Conservation (phyloP, 2,888 invertebrate species). For the Gortyna flavago region DNA sequence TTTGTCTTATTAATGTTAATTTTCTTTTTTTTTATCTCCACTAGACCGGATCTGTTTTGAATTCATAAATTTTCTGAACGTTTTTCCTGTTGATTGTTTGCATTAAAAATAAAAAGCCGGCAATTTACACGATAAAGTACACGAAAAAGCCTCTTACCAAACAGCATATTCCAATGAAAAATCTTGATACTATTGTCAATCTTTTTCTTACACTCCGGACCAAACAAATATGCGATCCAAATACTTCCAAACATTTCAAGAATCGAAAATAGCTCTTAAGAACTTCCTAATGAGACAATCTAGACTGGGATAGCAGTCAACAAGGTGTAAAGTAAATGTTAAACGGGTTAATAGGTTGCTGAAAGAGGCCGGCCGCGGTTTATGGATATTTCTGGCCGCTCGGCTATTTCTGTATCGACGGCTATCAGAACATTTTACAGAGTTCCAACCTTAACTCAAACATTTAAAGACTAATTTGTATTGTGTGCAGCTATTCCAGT, state of each 20-base stretch:
- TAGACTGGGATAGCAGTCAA: conserved; percentile 34
- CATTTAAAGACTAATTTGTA: conserved; percentile 47
- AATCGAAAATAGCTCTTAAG: conserved; percentile 38
- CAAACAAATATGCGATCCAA: conserved; percentile 46
- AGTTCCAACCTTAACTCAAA: conserved; percentile 45
- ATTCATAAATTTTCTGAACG: background rate
- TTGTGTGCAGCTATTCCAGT: conserved; percentile 35
- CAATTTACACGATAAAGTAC: background rate
- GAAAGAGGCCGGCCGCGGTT: conserved; percentile 57
- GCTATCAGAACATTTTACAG: conserved; percentile 17
- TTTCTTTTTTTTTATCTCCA: background rate
- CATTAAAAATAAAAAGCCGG: background rate
- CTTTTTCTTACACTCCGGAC: background rate
- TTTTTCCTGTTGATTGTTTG: background rate
- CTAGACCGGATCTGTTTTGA: background rate
- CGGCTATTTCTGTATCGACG: conserved; percentile 59
- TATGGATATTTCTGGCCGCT: conserved; percentile 66
- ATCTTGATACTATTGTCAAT: conserved; percentile 27
- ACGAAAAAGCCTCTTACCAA: conserved; percentile 25
- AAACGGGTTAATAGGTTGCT: conserved; percentile 64
- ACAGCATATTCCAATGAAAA: conserved; percentile 26
- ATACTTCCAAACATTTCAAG: conserved; percentile 38
- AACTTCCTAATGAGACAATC: conserved; percentile 42
- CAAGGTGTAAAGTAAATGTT: conserved; percentile 41
- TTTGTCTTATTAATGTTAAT: background rate